Evolutionary conservation across 2,113 vertebrate species (phyloP), one percentile per base, ranked within the genome.

Genomic region (Sturnus vulgaris): DNA sequence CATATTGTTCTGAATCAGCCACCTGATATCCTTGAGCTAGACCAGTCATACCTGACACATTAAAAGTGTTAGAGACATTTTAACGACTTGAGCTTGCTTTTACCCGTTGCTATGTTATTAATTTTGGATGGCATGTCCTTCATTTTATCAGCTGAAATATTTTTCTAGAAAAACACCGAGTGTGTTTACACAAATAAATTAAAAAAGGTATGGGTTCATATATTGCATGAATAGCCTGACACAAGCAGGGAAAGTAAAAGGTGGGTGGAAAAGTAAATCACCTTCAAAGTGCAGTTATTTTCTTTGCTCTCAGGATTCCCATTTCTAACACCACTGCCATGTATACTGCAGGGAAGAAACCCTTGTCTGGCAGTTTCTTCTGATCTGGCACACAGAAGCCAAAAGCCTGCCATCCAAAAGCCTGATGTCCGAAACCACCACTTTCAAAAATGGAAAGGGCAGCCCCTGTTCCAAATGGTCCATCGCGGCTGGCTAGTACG

Each of bases 91-190:
- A 93, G 42, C 25, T 94, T 89, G 49, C 83, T 92, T 93, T 93
- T 88, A 93, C n/a, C 53, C 44, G 68, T 28, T 57, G 44, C 65
- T 49, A 52, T 49, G 25, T 82, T 93, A 92, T 55, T 96, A 90
- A 96, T 95, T 96, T 93, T 82, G 75, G 82, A 94, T 83, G 57
- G 46, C 47, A 84, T 52, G 59, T 68, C 65, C 53, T 87, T 80
- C 40, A 87, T 89, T 95, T 95, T 96, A 95, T 96, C 97, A 97
- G 73, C 61, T 50, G 61, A 97, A 94, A 85, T 37, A 65, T n/a
- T 47, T 79, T n/a, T 79, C 39, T 40, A 92, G 86, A 96, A 88
- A 49, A 83, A 39, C 52, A 83, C 25, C 31, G 79, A 92, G 78
- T 50, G 64, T n/a, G 40, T 60, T 96, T 77, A 78, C 21, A 40